Evolutionary conservation across 2,113 vertebrate genomes (phyloP).

Genomic region (Sitta europaea): DNA sequence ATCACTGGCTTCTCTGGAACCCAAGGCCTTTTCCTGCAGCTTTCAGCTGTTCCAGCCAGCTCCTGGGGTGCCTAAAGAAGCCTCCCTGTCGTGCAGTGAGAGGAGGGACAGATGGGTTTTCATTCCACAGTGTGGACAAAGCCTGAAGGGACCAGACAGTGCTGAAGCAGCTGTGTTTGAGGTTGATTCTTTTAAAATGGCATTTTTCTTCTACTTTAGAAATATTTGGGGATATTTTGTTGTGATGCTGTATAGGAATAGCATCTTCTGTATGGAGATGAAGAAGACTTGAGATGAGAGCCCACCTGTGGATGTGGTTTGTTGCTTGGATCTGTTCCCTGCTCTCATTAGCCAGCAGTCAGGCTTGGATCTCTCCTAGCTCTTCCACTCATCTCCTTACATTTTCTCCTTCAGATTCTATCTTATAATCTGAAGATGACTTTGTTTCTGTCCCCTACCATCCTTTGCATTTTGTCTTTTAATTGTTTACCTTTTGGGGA

Average conservation of each 20-base stretch:
- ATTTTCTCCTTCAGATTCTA: not conserved
- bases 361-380: not conserved
- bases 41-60: not conserved
- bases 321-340: not conserved
- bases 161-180: not conserved
- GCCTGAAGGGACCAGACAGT: not conserved
- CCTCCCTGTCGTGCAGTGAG: accelerated
- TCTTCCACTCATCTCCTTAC: not conserved
- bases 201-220: not conserved
- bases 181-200: not conserved
- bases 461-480: not conserved
- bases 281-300: not conserved
- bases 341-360: not conserved
- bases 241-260: not conserved
- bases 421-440: not conserved
- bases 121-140: not conserved
- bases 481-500: not conserved
- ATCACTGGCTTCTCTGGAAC: not conserved
- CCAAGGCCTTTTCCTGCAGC: not conserved
- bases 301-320: not conserved
- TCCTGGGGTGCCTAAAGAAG: not conserved
- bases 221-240: not conserved
- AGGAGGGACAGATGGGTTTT: not conserved
- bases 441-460: not conserved
- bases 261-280: not conserved